phyloP scores from a whole-genome alignment of 1,140 invertebrate species.

The Drosophila simulans region DNA sequence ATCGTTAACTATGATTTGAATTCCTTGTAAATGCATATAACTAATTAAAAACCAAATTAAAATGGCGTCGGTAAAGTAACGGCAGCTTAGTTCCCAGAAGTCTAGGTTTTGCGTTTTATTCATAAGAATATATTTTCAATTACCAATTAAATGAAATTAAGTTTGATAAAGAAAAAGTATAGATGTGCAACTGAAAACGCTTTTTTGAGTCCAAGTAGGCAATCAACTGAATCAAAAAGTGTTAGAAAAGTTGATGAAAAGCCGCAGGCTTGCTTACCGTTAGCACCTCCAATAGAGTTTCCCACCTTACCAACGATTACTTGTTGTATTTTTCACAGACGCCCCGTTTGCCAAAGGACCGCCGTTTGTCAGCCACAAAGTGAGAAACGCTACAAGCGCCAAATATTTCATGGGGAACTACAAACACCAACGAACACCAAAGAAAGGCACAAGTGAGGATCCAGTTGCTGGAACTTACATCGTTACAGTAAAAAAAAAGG shows the following conservation, averaged over 20 bases:
- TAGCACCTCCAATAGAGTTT: conserved; percentile 44
- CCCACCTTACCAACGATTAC: conserved; percentile 29
- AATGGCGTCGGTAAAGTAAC: too few species aligned
- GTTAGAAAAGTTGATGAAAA: conserved; percentile 18
- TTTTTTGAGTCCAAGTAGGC: conserved; percentile 1
- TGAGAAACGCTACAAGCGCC: conserved; percentile 71
- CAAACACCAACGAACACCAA: conserved; percentile 25
- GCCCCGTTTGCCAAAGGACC: conserved; percentile 7
- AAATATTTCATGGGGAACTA: conserved; percentile 73
- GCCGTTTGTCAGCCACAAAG: conserved; percentile 53
- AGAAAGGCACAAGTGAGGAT: conserved; percentile 12
- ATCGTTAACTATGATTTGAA: too few species aligned
- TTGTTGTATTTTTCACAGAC: conserved; percentile 6
- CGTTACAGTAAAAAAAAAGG: not conserved
- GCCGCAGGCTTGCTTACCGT: conserved; percentile 49
- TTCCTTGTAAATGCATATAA: too few species aligned
- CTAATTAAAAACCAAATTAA: too few species aligned
- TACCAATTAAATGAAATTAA: not conserved
- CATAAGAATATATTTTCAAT: too few species aligned
- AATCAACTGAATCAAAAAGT: conserved; percentile 7
- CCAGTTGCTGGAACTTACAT: not conserved
- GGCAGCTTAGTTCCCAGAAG: too few species aligned
- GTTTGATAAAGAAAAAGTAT: too few species aligned
- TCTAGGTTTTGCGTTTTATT: too few species aligned
- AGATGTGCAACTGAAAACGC: too few species aligned